These are phyloP conservation scores for Pararge aegeria DNA, from an alignment of 1,140 invertebrate genomes.

Conservation along the genomic window DNA sequence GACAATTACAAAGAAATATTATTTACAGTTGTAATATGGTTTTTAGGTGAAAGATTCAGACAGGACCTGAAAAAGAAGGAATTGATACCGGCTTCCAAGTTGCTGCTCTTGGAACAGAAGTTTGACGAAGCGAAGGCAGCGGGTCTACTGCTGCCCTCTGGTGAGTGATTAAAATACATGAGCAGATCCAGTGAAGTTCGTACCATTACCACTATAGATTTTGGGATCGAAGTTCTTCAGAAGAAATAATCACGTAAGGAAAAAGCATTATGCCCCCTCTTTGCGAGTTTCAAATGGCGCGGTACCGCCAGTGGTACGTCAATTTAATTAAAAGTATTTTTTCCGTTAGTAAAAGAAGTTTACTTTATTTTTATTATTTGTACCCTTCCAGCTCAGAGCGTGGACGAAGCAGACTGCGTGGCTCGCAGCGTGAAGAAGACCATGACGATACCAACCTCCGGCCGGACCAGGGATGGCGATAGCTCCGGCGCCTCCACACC, in stretches of 20 bases:
- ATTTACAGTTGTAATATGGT: too few relatives aligned
- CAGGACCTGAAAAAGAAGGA: slow-evolving; percentile 91
- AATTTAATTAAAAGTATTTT: too few relatives aligned
- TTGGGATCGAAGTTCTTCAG: too few relatives aligned
- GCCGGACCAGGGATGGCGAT: slow-evolving; percentile 45
- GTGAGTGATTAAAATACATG: slow-evolving; percentile 52
- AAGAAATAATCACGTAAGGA: too few relatives aligned
- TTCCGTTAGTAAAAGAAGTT: too few relatives aligned
- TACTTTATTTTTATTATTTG: background rate
- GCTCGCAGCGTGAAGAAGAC: slow-evolving; percentile 48
- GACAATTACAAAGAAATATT: too few relatives aligned
- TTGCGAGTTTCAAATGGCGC: too few relatives aligned
- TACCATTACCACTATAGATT: too few relatives aligned
- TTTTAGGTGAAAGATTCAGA: slow-evolving; percentile 86
- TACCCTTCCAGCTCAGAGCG: slow-evolving; percentile 38
- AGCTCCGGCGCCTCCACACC: slow-evolving; percentile 60
- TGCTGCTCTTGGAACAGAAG: slow-evolving; percentile 87
- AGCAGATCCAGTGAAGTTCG: too few relatives aligned
- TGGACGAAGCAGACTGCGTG: slow-evolving; percentile 62
- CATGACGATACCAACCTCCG: slow-evolving; percentile 56
- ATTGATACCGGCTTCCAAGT: slow-evolving; percentile 89
- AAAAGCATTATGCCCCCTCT: too few relatives aligned
- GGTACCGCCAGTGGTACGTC: too few relatives aligned
- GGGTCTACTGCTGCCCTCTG: slow-evolving; percentile 89
- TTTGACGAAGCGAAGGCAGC: slow-evolving; percentile 93